Base-by-base conservation (phyloP, 2,797 vertebrate genomes). In the Rhinogobio ventralis region DNA sequence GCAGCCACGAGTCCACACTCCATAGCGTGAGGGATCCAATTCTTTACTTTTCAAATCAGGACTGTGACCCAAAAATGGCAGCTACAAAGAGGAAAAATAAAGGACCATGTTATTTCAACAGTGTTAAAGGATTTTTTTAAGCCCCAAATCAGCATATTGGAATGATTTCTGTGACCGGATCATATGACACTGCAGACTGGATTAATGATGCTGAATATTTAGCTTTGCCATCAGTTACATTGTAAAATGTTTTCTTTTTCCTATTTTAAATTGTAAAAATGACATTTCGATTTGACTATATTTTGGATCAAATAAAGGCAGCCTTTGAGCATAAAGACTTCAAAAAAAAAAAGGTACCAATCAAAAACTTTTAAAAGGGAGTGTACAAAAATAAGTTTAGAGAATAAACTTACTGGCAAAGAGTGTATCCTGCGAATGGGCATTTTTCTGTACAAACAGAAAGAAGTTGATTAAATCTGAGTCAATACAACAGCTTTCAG, bases 21-120 rank as follows among this genome's bases (percentile, higher is more conserved):
- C 95, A 1, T 94, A 96, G 36, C 93, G 92, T 0, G 86, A 79
- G 0, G 90, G 76, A 17, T 94, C 93, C 0, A 83, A 36, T 60
- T 95, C 93, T 72, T 90, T 96, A 81, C 94, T 94, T 88, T 96
- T 98, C 87, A 97, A 89, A 46, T 95, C 93, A 1, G 98, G 97
- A 55, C 98, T 99, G 88, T 88, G 94, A 0, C 95, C 93, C 87
- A 96, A 91, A 51, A 98, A 93, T 84, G 92, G 96, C 85, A 95
- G 93, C 97, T 98, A n/a, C 5, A 91, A 72, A 14, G 0, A 13
- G 20, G 30, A 19, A 2, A 10, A 79, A 15, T 20, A 53, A 17
- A 25, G 3, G 3, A 15, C 19, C 8, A 10, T 28, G 14, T 28
- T 10, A 67, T 67, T 36, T 67, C 4, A 36, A 36, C 33, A 36